Conservation (phyloP, 2,888 invertebrate genomes). For the Sphecodes monilicornis region DNA sequence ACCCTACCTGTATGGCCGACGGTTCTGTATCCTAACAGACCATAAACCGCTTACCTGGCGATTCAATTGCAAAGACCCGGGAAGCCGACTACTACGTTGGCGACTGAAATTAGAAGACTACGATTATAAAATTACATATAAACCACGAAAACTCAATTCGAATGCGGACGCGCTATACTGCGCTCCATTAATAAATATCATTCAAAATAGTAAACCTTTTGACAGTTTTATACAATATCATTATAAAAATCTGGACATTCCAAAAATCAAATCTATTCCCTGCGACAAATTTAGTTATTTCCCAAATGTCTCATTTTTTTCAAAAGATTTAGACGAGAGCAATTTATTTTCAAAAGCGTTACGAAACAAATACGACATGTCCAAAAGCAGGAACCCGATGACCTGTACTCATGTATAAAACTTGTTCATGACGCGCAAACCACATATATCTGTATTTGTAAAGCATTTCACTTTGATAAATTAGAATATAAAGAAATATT, state of each 20-base stretch:
- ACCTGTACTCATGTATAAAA: slow-evolving; percentile 21
- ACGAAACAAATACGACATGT: slow-evolving; percentile 1
- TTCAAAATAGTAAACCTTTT: slow-evolving; percentile 17
- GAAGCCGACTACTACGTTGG: no score
- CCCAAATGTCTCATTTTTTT: slow-evolving; percentile 28
- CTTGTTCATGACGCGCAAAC: background rate
- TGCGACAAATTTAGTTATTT: slow-evolving; percentile 23
- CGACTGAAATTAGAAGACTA: no score
- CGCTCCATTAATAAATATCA: slow-evolving; percentile 6
- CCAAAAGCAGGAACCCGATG: no score
- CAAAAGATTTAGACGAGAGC: slow-evolving; percentile 21
- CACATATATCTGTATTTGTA: background rate
- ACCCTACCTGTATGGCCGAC: slow-evolving; percentile 27
- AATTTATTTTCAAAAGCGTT: no score
- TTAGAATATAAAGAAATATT: background rate
- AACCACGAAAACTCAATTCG: no score
- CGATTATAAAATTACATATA: no score
- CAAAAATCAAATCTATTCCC: slow-evolving; percentile 18
- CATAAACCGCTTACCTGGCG: no score
- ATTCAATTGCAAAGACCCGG: no score
- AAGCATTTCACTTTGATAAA: background rate
- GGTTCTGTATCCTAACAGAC: slow-evolving; percentile 27
- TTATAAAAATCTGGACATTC: slow-evolving; percentile 31
- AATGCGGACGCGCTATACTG: slow-evolving; percentile 7
- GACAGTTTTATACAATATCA: slow-evolving; percentile 18